phyloP scores from a whole-genome alignment of 2,113 vertebrate species.

The Capreolus pygargus region DNA sequence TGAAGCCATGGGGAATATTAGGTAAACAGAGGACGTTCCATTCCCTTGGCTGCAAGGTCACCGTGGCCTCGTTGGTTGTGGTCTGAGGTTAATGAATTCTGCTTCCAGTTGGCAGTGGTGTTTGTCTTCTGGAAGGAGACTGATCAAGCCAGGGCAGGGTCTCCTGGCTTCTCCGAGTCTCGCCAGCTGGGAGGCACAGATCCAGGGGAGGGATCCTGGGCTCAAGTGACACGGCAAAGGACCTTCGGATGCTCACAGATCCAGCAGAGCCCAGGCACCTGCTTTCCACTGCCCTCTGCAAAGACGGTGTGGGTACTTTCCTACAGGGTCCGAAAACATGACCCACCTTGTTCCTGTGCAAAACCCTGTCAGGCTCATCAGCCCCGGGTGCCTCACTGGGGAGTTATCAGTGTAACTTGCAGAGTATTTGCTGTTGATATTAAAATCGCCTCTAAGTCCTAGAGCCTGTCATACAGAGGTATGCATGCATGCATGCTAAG shows the following conservation, averaged over 20 bases:
- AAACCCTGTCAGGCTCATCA: rapidly evolving
- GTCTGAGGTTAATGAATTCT: not conserved
- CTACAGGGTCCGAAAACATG: rapidly evolving
- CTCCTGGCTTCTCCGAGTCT: not conserved
- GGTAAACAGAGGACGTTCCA: not conserved
- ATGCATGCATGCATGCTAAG: not conserved
- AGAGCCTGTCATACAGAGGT: not conserved
- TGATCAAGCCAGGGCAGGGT: too few species aligned
- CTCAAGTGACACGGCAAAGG: not conserved
- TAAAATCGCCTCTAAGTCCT: not conserved
- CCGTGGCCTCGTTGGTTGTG: not conserved
- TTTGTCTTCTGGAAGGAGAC: not conserved
- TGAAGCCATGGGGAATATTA: not conserved
- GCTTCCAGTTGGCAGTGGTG: not conserved
- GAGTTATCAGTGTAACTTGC: rapidly evolving
- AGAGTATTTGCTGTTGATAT: not conserved
- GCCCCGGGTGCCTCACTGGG: not conserved
- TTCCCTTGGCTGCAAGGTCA: not conserved
- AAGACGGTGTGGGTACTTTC: rapidly evolving
- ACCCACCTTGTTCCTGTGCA: not conserved
- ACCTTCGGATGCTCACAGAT: rapidly evolving
- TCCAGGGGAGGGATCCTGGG: not conserved
- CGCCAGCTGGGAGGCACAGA: rapidly evolving
- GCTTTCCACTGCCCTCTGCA: rapidly evolving
- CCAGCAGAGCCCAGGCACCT: rapidly evolving